phyloP scores from a whole-genome alignment of 1,140 invertebrate genomes.

The Drosophila auraria region DNA sequence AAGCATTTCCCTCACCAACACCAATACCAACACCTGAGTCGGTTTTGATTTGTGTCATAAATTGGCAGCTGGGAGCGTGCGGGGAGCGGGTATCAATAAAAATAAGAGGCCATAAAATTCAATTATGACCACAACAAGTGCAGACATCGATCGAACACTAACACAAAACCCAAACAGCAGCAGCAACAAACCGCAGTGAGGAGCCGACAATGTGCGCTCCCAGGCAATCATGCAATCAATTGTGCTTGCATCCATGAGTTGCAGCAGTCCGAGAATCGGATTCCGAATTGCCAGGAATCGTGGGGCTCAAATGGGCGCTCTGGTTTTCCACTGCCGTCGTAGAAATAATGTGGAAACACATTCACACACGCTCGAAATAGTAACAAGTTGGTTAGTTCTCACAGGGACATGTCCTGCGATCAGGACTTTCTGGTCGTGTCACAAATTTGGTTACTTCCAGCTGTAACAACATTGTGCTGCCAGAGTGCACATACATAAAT shows the following conservation, averaged over 20 bases:
- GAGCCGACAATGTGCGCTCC: slow-evolving; percentile 33
- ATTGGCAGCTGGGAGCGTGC: slow-evolving; percentile 64
- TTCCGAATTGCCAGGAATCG: neutral
- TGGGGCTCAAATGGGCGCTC: slow-evolving; percentile 33
- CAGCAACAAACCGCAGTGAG: slow-evolving; percentile 13
- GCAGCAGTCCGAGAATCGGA: slow-evolving; percentile 1
- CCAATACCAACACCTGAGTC: slow-evolving; percentile 9
- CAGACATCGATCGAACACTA: slow-evolving; percentile 46
- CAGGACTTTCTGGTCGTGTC: slow-evolving; percentile 23
- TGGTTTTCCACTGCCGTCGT: slow-evolving; percentile 40
- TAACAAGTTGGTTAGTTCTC: slow-evolving; percentile 58
- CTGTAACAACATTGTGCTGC: slow-evolving; percentile 22
- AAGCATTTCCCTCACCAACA: neutral
- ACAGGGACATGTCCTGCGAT: slow-evolving; percentile 6
- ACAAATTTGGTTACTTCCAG: slow-evolving; percentile 65
- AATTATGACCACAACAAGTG: slow-evolving; percentile 81
- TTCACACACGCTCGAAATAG: slow-evolving; percentile 31
- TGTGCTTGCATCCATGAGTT: slow-evolving; percentile 62
- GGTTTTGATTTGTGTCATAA: slow-evolving; percentile 77
- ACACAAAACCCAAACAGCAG: slow-evolving; percentile 12
- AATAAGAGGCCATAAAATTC: slow-evolving; percentile 83
- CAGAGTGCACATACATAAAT: slow-evolving; percentile 8
- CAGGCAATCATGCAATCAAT: slow-evolving; percentile 77
- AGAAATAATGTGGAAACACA: slow-evolving; percentile 28
- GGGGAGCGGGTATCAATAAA: slow-evolving; percentile 55